Evolutionary conservation across 2,113 vertebrate species (phyloP).

Genomic region (Centropristis striata): DNA sequence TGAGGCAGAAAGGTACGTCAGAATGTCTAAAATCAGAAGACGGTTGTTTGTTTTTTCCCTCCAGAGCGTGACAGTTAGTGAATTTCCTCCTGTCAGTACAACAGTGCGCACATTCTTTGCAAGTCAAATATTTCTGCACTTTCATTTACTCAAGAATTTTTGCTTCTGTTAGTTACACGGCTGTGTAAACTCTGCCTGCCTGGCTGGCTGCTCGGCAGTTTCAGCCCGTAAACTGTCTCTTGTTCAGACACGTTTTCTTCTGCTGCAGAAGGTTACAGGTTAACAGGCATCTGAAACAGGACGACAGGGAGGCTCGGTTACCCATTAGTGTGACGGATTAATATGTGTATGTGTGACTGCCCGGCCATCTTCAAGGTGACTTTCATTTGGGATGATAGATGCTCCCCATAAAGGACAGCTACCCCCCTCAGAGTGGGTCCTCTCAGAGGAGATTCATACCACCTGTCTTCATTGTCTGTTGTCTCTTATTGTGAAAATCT

Average conservation of each 20-base stretch:
- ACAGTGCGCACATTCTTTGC: constrained; percentile 11
- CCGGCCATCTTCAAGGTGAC: constrained; percentile 56
- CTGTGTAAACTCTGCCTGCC: constrained; percentile 43
- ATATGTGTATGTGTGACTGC: constrained; percentile 7
- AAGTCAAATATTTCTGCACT: constrained; percentile 9
- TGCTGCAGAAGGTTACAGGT: constrained; percentile 68
- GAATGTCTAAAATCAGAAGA: neutral
- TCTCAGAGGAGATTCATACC: neutral
- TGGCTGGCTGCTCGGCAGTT: no score
- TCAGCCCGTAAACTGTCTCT: constrained; percentile 55
- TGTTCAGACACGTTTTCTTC: constrained; percentile 64
- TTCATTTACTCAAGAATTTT: constrained; percentile 8
- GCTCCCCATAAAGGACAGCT: constrained; percentile 1
- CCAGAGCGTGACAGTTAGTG: constrained; percentile 9
- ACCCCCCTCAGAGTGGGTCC: constrained; percentile 1
- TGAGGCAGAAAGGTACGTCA: constrained; percentile 81
- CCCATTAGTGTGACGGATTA: constrained; percentile 46
- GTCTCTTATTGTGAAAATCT: neutral
- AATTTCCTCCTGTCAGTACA: constrained; percentile 9
- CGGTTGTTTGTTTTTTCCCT: constrained; percentile 5
- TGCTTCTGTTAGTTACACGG: constrained; percentile 9
- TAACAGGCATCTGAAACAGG: constrained; percentile 57
- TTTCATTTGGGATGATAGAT: constrained; percentile 52
- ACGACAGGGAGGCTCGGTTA: constrained; percentile 37
- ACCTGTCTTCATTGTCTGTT: neutral